Percentiles rank a stretch among this genome's conserved stretches.
These are phyloP conservation scores for Sebastes kiyomatsui DNA, from an alignment of 2,797 vertebrate species.

Conservation along the genomic window DNA sequence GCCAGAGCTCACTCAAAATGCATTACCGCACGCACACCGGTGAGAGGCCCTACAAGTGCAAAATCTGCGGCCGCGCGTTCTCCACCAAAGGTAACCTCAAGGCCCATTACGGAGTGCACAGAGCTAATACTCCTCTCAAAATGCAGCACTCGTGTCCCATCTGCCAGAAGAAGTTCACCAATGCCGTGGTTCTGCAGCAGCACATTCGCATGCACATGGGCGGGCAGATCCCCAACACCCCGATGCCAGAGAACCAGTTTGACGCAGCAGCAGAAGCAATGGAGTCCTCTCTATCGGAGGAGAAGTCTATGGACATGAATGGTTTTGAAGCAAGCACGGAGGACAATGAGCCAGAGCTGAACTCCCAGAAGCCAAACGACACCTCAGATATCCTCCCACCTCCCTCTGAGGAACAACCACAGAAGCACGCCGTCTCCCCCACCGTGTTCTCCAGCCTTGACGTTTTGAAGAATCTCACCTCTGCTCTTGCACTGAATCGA, in stretches of 20 bases:
- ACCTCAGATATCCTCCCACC: constrained; percentile 69
- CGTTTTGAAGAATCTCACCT: constrained; percentile 84
- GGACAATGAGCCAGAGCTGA: constrained; percentile 81
- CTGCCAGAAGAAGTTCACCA: constrained; percentile 99
- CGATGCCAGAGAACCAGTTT: constrained; percentile 85
- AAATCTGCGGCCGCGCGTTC: constrained; percentile 95
- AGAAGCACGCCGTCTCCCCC: constrained; percentile 52
- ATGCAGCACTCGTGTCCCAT: constrained; percentile 98
- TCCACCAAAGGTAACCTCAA: constrained; percentile 98
- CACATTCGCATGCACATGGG: constrained; percentile 99
- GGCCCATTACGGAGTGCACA: constrained; percentile 95
- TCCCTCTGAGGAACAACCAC: constrained; percentile 56
- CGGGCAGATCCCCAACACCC: constrained; percentile 96
- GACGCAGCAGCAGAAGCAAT: constrained; percentile 76
- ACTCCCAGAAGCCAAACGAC: constrained; percentile 74
- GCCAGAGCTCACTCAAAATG: constrained; percentile 98
- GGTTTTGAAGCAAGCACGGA: constrained; percentile 80
- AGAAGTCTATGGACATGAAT: constrained; percentile 76
- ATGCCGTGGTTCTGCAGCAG: constrained; percentile 95
- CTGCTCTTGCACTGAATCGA: constrained; percentile 85
- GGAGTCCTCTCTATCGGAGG: constrained; percentile 73
- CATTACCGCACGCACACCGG: constrained; percentile 99
- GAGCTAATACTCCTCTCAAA: constrained; percentile 89
- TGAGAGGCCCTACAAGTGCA: constrained; percentile 96
- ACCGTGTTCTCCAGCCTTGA: constrained; percentile 80